Percentiles rank a stretch among this genome's conserved stretches.
These are phyloP conservation scores for Lucifuga dentata DNA, from an alignment of 2,113 vertebrate genomes.

Conservation along the genomic window DNA sequence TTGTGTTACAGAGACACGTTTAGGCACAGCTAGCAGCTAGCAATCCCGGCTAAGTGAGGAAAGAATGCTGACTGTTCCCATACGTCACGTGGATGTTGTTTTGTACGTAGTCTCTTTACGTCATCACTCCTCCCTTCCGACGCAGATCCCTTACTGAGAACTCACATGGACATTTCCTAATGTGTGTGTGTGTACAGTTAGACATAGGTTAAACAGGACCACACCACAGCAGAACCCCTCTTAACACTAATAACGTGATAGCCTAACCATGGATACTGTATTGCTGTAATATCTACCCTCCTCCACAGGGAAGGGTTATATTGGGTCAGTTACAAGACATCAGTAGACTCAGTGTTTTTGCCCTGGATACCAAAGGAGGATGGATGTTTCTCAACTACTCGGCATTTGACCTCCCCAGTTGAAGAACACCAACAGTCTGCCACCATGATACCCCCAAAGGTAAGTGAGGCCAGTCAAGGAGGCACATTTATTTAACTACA, in stretches of 20 bases:
- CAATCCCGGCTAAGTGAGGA: constrained; percentile 32
- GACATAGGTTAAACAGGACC: too few species aligned
- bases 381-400: not conserved
- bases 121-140: constrained; percentile 43
- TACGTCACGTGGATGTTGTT: constrained; percentile 64
- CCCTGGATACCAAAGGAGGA: not conserved
- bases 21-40: not conserved
- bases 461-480: not conserved
- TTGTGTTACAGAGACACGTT: constrained; percentile 8
- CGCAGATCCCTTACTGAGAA: constrained; percentile 35
- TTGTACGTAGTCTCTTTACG: constrained; percentile 42
- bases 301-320: not conserved
- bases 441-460: not conserved
- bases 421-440: not conserved
- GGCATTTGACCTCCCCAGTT: not conserved
- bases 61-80: constrained; percentile 63
- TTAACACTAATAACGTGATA: too few species aligned
- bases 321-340: constrained; percentile 11
- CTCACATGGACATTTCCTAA: constrained; percentile 48
- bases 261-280: too few species aligned
- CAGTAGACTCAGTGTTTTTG: constrained; percentile 19
- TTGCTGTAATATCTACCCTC: too few species aligned
- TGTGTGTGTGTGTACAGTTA: not conserved
- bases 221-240: too few species aligned
- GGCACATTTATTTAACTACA: too few species aligned